Conservation (phyloP, 2,888 invertebrate genomes). For the Parascotia fuliginaria region DNA sequence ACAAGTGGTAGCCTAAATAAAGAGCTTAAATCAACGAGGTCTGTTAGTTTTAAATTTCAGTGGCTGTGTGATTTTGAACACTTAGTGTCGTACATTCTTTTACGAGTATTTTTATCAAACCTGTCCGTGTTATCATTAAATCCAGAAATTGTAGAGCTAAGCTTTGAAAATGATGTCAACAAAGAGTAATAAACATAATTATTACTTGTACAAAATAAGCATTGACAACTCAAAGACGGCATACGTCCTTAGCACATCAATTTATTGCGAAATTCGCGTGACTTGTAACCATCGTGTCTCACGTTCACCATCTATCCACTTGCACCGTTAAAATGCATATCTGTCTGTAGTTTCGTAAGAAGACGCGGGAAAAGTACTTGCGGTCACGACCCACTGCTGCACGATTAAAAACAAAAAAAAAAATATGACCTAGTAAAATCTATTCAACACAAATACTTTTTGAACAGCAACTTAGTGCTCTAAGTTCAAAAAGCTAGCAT, state of each 20-base stretch:
- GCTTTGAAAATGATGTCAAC: background rate
- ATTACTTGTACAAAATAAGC: background rate
- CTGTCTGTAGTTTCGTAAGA: conserved; percentile 44
- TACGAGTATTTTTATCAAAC: too few species aligned
- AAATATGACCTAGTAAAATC: conserved; percentile 2
- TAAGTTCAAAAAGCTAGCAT: conserved; percentile 11
- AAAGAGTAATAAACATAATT: background rate
- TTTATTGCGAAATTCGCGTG: conserved; percentile 27
- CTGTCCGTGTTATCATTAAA: too few species aligned
- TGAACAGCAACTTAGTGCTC: background rate
- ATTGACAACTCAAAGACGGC: conserved; percentile 3
- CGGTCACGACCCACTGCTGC: conserved; percentile 39
- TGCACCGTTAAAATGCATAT: conserved; percentile 31
- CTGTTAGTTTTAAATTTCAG: too few species aligned
- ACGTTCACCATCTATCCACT: conserved; percentile 32
- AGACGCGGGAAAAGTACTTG: conserved; percentile 44
- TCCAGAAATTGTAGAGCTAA: too few species aligned
- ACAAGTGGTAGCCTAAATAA: too few species aligned
- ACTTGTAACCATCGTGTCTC: conserved; percentile 26
- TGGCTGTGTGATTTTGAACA: too few species aligned
- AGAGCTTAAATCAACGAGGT: too few species aligned
- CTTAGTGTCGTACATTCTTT: too few species aligned
- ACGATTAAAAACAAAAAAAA: background rate
- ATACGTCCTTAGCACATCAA: conserved; percentile 10
- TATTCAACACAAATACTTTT: background rate